Conservation (phyloP, 2,797 vertebrate species). For the Pipistrellus nathusii region DNA sequence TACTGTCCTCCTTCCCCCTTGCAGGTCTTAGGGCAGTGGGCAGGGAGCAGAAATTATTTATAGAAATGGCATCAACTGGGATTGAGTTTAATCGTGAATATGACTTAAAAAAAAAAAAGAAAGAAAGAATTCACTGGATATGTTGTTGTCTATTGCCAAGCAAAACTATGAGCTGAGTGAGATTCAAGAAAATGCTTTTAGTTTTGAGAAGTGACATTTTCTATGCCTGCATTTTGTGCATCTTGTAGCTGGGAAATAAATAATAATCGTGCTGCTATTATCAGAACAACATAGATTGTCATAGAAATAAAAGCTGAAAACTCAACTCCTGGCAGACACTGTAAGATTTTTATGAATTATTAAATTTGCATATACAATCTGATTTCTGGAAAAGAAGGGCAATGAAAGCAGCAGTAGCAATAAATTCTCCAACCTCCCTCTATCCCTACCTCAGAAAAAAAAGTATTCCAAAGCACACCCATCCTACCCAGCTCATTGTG, state of each 20-base stretch:
- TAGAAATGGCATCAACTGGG: background rate
- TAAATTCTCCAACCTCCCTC: background rate
- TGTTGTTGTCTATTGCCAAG: background rate
- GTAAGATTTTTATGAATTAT: background rate
- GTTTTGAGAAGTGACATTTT: background rate
- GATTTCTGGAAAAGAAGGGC: background rate
- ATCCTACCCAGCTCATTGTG: rapidly evolving
- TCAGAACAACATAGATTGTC: background rate
- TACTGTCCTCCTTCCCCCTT: rapidly evolving
- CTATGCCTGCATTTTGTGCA: background rate
- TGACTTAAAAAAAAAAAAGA: background rate
- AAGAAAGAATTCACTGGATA: background rate
- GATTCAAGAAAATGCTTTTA: background rate
- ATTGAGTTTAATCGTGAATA: background rate
- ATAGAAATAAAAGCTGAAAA: background rate
- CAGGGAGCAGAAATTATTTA: no score
- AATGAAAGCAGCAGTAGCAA: background rate
- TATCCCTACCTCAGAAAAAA: background rate
- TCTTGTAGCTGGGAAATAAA: background rate
- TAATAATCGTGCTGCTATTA: background rate
- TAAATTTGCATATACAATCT: background rate
- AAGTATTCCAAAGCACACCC: background rate
- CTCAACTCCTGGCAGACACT: background rate
- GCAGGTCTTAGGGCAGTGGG: background rate
- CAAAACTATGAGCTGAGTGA: background rate